These are phyloP conservation scores for Dicaeum eximium DNA, from an alignment of 2,113 vertebrate species.

Conservation along the genomic window DNA sequence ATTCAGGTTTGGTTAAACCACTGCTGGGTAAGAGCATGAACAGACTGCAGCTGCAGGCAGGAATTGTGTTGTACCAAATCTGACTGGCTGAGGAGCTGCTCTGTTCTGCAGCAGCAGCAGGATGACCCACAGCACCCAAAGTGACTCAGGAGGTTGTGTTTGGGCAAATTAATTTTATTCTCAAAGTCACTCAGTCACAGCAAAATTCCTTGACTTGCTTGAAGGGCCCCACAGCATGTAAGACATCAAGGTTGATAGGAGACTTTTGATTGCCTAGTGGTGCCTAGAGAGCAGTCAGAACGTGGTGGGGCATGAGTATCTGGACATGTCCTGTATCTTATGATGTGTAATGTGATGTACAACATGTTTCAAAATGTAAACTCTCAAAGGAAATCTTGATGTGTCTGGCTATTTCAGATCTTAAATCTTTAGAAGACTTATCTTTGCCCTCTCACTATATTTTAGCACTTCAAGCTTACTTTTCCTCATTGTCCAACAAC, in stretches of 20 bases:
- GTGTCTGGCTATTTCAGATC: neutral
- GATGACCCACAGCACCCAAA: neutral
- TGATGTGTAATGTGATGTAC: neutral
- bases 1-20: neutral
- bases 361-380: neutral
- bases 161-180: neutral
- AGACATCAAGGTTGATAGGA: neutral
- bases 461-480: neutral
- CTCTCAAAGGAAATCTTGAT: neutral
- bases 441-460: neutral
- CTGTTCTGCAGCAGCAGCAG: neutral
- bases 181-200: neutral
- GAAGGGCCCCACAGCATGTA: neutral
- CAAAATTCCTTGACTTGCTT: neutral
- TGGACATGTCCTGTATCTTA: neutral
- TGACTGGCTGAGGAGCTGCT: neutral
- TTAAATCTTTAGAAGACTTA: neutral
- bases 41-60: neutral
- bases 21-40: neutral
- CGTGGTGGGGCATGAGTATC: accelerated
- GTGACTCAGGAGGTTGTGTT: neutral
- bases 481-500: neutral
- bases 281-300: neutral
- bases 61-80: neutral
- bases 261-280: neutral